Base-by-base conservation (phyloP, 1,140 invertebrate species). In the Drosophila ohnishii region DNA sequence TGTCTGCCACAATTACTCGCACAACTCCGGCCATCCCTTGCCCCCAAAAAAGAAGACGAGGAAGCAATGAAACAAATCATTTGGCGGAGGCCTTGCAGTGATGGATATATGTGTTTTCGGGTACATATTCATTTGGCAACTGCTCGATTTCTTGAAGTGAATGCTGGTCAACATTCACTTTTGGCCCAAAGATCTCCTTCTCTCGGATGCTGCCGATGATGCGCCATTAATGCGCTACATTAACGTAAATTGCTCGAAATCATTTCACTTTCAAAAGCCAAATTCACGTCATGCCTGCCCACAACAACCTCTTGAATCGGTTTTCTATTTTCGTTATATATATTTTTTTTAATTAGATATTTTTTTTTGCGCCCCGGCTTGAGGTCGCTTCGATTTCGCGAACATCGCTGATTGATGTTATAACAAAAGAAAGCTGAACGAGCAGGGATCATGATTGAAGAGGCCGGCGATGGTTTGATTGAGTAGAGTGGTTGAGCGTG, bases 61-160 rank as follows among this genome's bases (percentile, higher is more conserved):
- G 45, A 58, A 60, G 44, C 65, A 76, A 64, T 80, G 51, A 61
- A 80, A 53, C 66, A 66, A 82, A 77, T 82, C 71, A 70, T 81
- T 74, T 64, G 40, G 58, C 28, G 50, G 65, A 34, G 56, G 65
- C 56, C 61, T 79, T 64, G 71, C 67, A 67, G 62, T 80, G 77
- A 84, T 76, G 77, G 62, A 79, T 76, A 65, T 14, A 25, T 30
- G 34, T 35, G 13, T 50, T 25, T 34, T 65, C 32, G 35, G 47
- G 30, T 55, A 75, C 63, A 37, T 22, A 39, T 28, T 40, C 35
- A 75, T 75, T 75, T 75, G 35, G 61, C 73, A 71, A 83, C 47
- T 82, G 79, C 79, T 82, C 79, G 79, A 82, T 78, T 77, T 84
- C 69, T 80, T 66, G 50, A 78, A 85, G 81, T 85, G 81, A 85